These are phyloP conservation scores for Crenichthys baileyi DNA, from an alignment of 2,797 vertebrate genomes.

Conservation along the genomic window DNA sequence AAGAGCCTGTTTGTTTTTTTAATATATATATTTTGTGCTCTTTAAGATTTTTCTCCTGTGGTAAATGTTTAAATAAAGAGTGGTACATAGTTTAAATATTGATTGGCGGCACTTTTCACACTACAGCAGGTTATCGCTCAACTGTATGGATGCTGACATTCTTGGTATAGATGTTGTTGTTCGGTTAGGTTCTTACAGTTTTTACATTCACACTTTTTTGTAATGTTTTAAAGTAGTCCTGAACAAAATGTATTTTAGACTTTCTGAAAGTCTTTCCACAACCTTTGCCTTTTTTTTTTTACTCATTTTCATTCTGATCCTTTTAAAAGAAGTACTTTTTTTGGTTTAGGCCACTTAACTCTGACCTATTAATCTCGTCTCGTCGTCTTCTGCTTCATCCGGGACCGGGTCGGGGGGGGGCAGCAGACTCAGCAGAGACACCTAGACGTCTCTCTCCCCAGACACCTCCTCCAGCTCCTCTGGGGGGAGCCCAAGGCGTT, in stretches of 20 bases:
- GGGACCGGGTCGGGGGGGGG: too few relatives aligned
- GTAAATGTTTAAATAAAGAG: not conserved
- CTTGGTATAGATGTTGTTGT: too few relatives aligned
- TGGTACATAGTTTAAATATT: not conserved
- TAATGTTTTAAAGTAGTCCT: not conserved
- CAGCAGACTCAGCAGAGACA: too few relatives aligned
- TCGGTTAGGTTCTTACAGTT: too few relatives aligned
- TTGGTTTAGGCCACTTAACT: not conserved
- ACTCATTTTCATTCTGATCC: not conserved
- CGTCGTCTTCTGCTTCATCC: too few relatives aligned
- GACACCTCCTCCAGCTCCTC: too few relatives aligned
- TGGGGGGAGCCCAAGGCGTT: too few relatives aligned
- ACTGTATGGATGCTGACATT: too few relatives aligned
- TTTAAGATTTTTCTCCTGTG: not conserved
- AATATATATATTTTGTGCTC: slow-evolving; percentile 10
- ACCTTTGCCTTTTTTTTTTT: not conserved
- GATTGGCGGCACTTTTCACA: not conserved
- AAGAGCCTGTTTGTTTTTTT: not conserved
- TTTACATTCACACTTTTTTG: not conserved
- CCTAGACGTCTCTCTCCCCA: too few relatives aligned
- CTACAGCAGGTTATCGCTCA: not conserved
- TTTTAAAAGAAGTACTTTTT: not conserved
- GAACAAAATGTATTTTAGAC: not conserved
- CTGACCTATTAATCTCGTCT: not conserved
- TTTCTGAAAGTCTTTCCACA: not conserved